These are phyloP conservation scores for Acronicta alni DNA, from an alignment of 2,888 invertebrate genomes.

Conservation along the genomic window DNA sequence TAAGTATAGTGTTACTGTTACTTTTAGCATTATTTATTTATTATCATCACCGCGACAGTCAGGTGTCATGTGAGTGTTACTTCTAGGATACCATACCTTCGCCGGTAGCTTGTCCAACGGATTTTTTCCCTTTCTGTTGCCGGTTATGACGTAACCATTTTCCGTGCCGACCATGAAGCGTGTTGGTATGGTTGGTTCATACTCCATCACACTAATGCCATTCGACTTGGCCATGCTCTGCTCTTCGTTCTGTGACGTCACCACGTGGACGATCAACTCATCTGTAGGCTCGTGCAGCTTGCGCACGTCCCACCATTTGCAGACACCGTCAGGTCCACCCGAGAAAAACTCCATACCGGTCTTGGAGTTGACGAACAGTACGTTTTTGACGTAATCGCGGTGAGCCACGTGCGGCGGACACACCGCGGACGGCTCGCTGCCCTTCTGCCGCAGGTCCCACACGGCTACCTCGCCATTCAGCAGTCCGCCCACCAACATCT, in stretches of 20 bases:
- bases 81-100: slow-evolving; percentile 74
- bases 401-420: slow-evolving; percentile 95
- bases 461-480: slow-evolving; percentile 91
- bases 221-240: slow-evolving; percentile 88
- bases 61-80: no score
- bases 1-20: no score
- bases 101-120: slow-evolving; percentile 90
- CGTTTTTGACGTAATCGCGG: slow-evolving; percentile 94
- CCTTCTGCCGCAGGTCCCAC: slow-evolving; percentile 94
- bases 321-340: slow-evolving; percentile 96
- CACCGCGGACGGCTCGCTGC: slow-evolving; percentile 90
- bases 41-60: no score
- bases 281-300: slow-evolving; percentile 91
- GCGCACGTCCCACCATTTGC: slow-evolving; percentile 94
- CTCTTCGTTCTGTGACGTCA: slow-evolving; percentile 84
- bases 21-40: no score
- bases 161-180: slow-evolving; percentile 93
- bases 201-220: slow-evolving; percentile 91
- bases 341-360: slow-evolving; percentile 98
- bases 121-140: slow-evolving; percentile 92
- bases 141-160: slow-evolving; percentile 90
- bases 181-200: slow-evolving; percentile 92
- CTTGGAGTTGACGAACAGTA: slow-evolving; percentile 97
- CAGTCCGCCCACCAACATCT: slow-evolving; percentile 91
- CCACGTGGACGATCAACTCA: slow-evolving; percentile 91